Conservation (phyloP, 92 coral and sea anemone genomes). For the Epizoanthus fatuus region DNA sequence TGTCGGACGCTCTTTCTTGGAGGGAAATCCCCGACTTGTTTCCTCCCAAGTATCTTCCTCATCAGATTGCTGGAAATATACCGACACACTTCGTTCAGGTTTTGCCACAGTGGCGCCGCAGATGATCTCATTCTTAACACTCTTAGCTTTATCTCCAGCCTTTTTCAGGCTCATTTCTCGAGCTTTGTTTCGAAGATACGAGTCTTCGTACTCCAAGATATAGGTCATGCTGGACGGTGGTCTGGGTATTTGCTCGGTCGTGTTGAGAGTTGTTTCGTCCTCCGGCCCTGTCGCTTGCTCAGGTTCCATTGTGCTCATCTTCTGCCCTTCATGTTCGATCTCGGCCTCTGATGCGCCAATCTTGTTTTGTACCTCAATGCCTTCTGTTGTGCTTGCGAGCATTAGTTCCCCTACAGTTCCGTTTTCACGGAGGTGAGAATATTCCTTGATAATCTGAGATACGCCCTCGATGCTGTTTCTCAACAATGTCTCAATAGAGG, state of each 20-base stretch:
- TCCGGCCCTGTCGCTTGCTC: not conserved
- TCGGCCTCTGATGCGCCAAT: no score
- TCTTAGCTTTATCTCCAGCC: not conserved
- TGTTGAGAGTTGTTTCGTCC: not conserved
- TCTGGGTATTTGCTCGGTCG: not conserved
- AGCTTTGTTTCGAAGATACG: conserved; percentile 16
- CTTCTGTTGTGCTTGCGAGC: no score
- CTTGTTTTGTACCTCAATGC: no score
- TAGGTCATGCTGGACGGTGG: not conserved
- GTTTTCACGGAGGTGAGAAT: no score
- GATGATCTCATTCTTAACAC: not conserved
- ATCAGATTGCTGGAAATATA: no score
- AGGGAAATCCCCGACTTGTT: no score
- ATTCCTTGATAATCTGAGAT: no score
- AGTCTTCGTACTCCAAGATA: conserved; percentile 17
- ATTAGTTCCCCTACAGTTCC: not conserved
- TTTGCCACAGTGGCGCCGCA: not conserved
- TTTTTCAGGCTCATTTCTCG: not conserved
- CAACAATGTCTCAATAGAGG: no score
- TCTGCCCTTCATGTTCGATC: not conserved
- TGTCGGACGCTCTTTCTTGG: no score
- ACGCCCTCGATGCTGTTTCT: not conserved
- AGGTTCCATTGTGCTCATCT: not conserved
- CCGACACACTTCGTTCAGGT: not conserved
- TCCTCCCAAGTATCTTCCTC: no score